phyloP scores from a whole-genome alignment of 2,888 invertebrate species.

The Auanema sp. region DNA sequence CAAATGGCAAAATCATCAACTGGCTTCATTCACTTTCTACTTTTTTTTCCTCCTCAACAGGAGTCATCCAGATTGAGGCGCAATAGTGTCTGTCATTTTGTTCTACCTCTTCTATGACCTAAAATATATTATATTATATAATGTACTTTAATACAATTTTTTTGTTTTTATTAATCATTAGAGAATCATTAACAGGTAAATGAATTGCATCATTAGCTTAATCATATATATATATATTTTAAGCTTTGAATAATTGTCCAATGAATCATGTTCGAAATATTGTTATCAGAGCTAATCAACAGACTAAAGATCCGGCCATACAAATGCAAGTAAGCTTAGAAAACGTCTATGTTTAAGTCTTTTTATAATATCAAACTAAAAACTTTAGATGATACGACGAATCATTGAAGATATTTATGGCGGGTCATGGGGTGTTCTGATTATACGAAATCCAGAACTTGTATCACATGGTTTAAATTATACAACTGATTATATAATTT shows the following conservation, averaged over 20 bases:
- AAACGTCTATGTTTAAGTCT: constrained; percentile 1
- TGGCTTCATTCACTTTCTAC: too few species aligned
- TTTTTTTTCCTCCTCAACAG: too few species aligned
- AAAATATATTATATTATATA: too few species aligned
- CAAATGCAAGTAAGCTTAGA: constrained; percentile 40
- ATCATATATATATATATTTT: not conserved
- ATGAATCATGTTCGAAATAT: constrained; percentile 51
- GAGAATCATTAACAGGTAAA: too few species aligned
- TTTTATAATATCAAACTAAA: not conserved
- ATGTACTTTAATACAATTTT: too few species aligned
- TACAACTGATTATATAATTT: not conserved
- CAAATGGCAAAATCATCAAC: too few species aligned
- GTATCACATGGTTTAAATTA: constrained; percentile 48
- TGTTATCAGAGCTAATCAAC: constrained; percentile 49
- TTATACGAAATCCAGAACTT: constrained; percentile 52
- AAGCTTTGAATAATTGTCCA: constrained; percentile 61
- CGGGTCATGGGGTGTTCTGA: constrained; percentile 62
- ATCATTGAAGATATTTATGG: constrained; percentile 62
- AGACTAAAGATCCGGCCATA: constrained; percentile 44
- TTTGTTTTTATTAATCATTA: too few species aligned
- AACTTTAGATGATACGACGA: constrained; percentile 54
- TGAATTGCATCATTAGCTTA: too few species aligned
- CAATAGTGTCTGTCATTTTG: too few species aligned
- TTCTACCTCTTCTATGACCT: too few species aligned
- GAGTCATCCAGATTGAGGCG: too few species aligned